These are phyloP conservation scores for Lepetodrilus schrolli DNA, from an alignment of 2,888 invertebrate genomes.

Conservation along the genomic window DNA sequence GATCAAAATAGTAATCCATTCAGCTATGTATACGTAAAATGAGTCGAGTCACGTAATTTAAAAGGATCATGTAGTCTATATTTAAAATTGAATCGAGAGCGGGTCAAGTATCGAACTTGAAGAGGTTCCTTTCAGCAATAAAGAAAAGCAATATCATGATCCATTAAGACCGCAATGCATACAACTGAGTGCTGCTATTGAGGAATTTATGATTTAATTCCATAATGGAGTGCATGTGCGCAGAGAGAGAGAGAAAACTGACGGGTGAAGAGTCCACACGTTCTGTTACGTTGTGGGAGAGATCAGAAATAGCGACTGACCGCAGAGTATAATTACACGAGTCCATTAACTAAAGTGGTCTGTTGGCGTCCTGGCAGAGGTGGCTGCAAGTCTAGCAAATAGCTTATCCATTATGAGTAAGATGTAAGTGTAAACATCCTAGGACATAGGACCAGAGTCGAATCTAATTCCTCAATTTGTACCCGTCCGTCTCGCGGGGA, in stretches of 20 bases:
- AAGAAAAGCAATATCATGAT: no score
- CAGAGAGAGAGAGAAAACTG: background rate
- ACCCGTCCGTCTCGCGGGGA: background rate
- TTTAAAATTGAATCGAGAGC: no score
- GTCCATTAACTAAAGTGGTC: slow-evolving; percentile 22
- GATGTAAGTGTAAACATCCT: background rate
- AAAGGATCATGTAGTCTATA: no score
- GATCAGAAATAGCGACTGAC: background rate
- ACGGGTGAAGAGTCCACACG: background rate
- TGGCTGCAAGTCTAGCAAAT: background rate
- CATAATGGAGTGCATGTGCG: background rate
- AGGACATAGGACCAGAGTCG: background rate
- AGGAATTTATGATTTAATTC: background rate
- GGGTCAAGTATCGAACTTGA: no score
- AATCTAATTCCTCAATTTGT: background rate
- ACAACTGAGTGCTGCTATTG: no score
- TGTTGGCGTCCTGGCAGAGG: background rate
- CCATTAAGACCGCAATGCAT: no score
- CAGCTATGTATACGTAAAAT: no score
- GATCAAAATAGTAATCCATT: no score
- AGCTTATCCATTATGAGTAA: slow-evolving; percentile 5
- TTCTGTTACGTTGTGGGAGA: background rate
- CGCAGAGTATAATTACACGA: slow-evolving; percentile 10
- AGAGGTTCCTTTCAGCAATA: no score
- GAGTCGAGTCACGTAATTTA: no score